Percentiles rank a stretch among this genome's conserved stretches.
Conservation (phyloP, 2,797 vertebrate species). For the Sebastes melanostomus region DNA sequence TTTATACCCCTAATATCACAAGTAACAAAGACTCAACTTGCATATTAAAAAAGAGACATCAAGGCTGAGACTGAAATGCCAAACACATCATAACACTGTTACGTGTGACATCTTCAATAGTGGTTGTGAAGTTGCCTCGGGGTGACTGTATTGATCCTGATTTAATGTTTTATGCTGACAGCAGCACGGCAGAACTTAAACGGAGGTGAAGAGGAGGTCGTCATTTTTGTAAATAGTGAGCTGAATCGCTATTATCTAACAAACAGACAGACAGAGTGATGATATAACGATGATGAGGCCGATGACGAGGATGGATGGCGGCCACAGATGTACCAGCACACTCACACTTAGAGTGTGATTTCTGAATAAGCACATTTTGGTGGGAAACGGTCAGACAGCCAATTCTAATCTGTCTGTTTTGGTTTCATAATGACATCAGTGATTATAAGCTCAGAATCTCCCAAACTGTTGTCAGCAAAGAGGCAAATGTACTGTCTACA, state of each 20-base stretch:
- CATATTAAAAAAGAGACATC: neutral
- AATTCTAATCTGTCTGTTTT: constrained; percentile 39
- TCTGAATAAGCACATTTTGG: constrained; percentile 75
- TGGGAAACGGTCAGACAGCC: constrained; percentile 42
- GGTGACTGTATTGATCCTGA: constrained; percentile 14
- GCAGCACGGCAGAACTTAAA: neutral
- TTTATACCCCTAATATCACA: neutral
- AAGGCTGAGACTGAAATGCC: neutral
- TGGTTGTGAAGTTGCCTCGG: neutral
- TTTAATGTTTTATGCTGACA: constrained; percentile 21
- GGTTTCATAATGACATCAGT: constrained; percentile 31
- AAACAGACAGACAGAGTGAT: constrained; percentile 49
- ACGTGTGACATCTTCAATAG: neutral
- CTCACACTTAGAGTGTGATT: constrained; percentile 69
- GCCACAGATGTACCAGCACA: constrained; percentile 65
- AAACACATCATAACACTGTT: constrained; percentile 18
- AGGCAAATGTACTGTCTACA: neutral
- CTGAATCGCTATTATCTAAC: constrained; percentile 56
- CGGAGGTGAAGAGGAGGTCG: constrained; percentile 29
- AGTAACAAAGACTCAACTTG: neutral
- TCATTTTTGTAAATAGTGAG: constrained; percentile 23
- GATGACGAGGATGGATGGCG: constrained; percentile 60
- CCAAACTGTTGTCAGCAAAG: neutral
- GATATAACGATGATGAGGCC: constrained; percentile 65
- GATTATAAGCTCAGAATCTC: neutral